phyloP scores from a whole-genome alignment of 2,888 invertebrate species.

The Epinotia ramella region DNA sequence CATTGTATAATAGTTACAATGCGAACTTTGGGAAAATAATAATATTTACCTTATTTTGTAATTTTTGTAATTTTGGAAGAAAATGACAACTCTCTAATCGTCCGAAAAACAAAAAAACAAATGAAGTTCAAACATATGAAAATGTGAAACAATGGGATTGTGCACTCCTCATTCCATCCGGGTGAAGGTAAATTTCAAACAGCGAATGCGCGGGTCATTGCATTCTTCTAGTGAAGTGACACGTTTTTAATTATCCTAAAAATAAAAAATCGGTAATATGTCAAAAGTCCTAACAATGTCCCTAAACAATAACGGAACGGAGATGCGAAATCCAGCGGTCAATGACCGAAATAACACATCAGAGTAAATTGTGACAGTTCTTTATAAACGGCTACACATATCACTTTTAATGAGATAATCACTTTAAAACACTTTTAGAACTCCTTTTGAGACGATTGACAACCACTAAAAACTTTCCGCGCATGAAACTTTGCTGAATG shows the following conservation, averaged over 20 bases:
- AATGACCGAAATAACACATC: slow-evolving; percentile 85
- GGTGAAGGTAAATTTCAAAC: slow-evolving; percentile 81
- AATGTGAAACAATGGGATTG: slow-evolving; percentile 83
- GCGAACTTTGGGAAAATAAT: slow-evolving; percentile 50
- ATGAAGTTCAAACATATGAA: slow-evolving; percentile 85
- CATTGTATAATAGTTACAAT: slow-evolving; percentile 16
- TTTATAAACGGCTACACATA: slow-evolving; percentile 73
- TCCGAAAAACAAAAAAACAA: slow-evolving; percentile 86
- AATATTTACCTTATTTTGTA: slow-evolving; percentile 84
- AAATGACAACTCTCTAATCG: slow-evolving; percentile 83
- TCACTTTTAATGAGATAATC: slow-evolving; percentile 74
- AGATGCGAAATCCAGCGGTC: slow-evolving; percentile 83
- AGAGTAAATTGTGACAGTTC: slow-evolving; percentile 77
- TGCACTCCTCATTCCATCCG: slow-evolving; percentile 85
- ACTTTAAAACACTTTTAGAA: slow-evolving; percentile 76
- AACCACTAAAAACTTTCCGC: slow-evolving; percentile 81
- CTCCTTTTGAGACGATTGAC: slow-evolving; percentile 65
- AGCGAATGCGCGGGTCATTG: slow-evolving; percentile 80
- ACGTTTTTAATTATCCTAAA: slow-evolving; percentile 72
- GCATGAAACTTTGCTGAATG: slow-evolving; percentile 81
- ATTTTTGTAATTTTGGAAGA: slow-evolving; percentile 85
- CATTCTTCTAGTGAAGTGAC: slow-evolving; percentile 79
- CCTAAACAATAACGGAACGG: slow-evolving; percentile 73
- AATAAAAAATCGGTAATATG: slow-evolving; percentile 73
- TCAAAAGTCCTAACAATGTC: slow-evolving; percentile 69